Evolutionary conservation across 2,113 vertebrate species (phyloP).

Genomic region (Notechis scutatus): DNA sequence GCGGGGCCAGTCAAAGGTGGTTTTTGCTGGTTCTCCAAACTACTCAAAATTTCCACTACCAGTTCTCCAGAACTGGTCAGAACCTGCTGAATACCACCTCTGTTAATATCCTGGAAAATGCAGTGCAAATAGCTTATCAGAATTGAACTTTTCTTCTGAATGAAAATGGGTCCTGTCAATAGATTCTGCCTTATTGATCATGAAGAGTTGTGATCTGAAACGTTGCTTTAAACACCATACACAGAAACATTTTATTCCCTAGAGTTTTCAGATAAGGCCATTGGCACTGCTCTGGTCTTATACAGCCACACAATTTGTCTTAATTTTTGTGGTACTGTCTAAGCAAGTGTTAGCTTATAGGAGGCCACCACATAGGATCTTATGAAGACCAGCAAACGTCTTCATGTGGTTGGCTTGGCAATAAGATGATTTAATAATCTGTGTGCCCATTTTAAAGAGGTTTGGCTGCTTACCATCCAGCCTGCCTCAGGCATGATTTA

Average conservation of each 20-base stretch:
- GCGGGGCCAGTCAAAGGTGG: no score
- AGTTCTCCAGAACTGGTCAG: no score
- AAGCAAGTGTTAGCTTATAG: constrained; percentile 66
- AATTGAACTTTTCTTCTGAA: constrained; percentile 64
- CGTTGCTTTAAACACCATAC: constrained; percentile 51
- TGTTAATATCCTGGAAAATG: constrained; percentile 66
- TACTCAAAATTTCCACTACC: no score
- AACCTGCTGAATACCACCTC: no score
- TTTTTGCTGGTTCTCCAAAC: no score
- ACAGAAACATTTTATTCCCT: constrained; percentile 58
- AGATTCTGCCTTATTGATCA: constrained; percentile 61
- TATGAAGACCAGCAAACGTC: constrained; percentile 64
- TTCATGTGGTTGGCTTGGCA: constrained; percentile 68
- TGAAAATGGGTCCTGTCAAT: constrained; percentile 71
- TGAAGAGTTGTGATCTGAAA: constrained; percentile 63
- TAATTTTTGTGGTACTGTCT: constrained; percentile 60
- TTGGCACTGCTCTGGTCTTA: constrained; percentile 62
- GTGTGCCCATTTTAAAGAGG: constrained; percentile 66
- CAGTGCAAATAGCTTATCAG: constrained; percentile 74
- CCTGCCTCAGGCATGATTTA: constrained; percentile 63
- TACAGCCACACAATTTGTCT: constrained; percentile 68
- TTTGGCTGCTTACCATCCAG: constrained; percentile 66
- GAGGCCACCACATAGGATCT: constrained; percentile 67
- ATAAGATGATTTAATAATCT: constrained; percentile 71
- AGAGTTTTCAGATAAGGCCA: constrained; percentile 66